Evolutionary conservation across 2,113 vertebrate species (phyloP), one percentile per base, ranked within the genome.

Genomic region (Martes martes): DNA sequence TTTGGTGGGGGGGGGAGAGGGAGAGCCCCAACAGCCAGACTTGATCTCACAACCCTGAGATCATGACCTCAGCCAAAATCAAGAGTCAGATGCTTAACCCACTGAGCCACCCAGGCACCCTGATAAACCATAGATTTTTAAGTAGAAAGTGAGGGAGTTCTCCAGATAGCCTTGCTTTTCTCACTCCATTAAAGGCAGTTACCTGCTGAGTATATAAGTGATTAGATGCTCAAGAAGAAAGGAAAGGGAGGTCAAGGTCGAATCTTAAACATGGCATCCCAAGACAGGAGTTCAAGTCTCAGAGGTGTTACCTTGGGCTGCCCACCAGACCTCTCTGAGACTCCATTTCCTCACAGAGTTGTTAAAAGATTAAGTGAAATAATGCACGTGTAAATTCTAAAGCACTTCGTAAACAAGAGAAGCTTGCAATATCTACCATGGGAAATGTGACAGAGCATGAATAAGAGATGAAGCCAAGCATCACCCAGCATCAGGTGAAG

Each of bases 391-490:
- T 96, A 92, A 94, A 92, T 96, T 73, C 91, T 61, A 89, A 82
- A 95, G 67, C 45, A 89, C 36, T 90, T 94, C 55, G 74, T 91
- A 42, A 93, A 95, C 52, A 81, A 91, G 79, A 94, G 85, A 93
- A 67, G 45, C 24, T 6, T 74, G 76, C 36, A 47, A 93, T 69
- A 74, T 9, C 59, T 71, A 33, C 31, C 55, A 18, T 10, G 45
- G 36, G 97, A 91, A 90, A 96, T 52, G 28, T 7, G 47, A 96
- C 15, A 50, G 4, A 21, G 55, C 61, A 84, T 84, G 83, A 97
- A 96, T 94, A 97, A 97, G 79, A 94, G 33, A 96, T 93, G 86
- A 63, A 83, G 28, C 9, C 16, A 71, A 47, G 57, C 42, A 39
- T 11, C 57, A 42, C 24, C 67, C 31, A 19, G 83, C 45, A 80